Evolutionary conservation across 2,113 vertebrate genomes (phyloP), one percentile per base, ranked within the genome.

Genomic region (Rhineura floridana): DNA sequence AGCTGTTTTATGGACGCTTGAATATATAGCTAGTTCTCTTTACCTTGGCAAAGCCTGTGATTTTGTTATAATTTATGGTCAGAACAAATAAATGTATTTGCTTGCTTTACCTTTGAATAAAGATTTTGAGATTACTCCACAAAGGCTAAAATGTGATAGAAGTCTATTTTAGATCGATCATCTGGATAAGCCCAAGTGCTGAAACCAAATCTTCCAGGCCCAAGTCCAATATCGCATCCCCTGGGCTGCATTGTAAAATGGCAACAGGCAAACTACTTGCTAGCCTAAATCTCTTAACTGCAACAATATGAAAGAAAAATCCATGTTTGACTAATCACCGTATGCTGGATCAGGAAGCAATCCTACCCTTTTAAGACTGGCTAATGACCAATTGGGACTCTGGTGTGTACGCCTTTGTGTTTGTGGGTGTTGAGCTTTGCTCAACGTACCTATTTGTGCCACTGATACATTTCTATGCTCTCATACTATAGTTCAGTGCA

Each of bases 221-320:
- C 55, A 75, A 81, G 42, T 55, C 67, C 78, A 81, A 87, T n/a
- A 87, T 46, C 30, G 30, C 67, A 87, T 55, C 77, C 17, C 19
- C 36, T 33, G 25, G 46, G 36, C 36, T 87, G 50, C 46, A 23
- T 55, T 78, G 73, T 63, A 23, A 77, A 65, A 65, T 25, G 78
- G 73, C 84, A 78, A 73, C 67, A n/a, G 67, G 46, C 78, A 81
- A 87, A 63, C 50, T 73, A 59, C 69, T 73, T 73, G 55, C 67
- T 67, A 73, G 21, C 17, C 28, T 73, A 73, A 73, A 73, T 81
- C 78, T 81, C 50, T 72, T 62, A 87, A 81, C 59, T 87, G 30
- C 67, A 72, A 81, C 80, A 87, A 81, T 59, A 87, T 72, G 65
- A 87, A 72, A 87, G 69, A 65, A 73, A 81, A 81, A 72, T 87